These are phyloP conservation scores for Pangasius larnaudii DNA, from an alignment of 2,797 vertebrate genomes.

Conservation along the genomic window DNA sequence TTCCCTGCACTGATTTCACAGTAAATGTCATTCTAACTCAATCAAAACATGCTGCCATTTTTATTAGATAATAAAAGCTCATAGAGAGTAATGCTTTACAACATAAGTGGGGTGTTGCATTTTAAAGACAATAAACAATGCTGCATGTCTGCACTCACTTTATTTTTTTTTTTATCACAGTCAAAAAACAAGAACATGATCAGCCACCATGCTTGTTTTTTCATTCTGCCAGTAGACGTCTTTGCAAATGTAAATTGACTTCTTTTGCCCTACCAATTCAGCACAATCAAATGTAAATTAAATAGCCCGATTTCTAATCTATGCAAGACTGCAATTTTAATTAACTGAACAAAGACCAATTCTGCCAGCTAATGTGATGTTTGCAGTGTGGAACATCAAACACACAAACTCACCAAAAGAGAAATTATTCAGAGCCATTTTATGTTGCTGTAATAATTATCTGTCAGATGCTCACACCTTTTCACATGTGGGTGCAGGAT, in stretches of 20 bases:
- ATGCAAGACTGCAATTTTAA: slow-evolving; percentile 75
- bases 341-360: slow-evolving; percentile 72
- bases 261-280: slow-evolving; percentile 68
- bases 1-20: background rate
- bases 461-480: slow-evolving; percentile 25
- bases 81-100: background rate
- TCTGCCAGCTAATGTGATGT: slow-evolving; percentile 65
- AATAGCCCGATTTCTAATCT: slow-evolving; percentile 76
- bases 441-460: slow-evolving; percentile 46
- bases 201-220: slow-evolving; percentile 43
- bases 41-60: background rate
- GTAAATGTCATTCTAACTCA: background rate
- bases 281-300: slow-evolving; percentile 81
- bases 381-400: slow-evolving; percentile 71
- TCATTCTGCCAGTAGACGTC: slow-evolving; percentile 64
- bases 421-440: slow-evolving; percentile 50
- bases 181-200: background rate
- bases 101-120: no score
- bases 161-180: background rate
- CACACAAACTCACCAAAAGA: slow-evolving; percentile 63
- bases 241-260: slow-evolving; percentile 80
- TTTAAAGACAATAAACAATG: background rate
- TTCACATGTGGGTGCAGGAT: slow-evolving; percentile 26
- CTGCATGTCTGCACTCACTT: background rate
- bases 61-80: background rate